Base-by-base conservation (phyloP, 2,888 invertebrate species). In the Saturnia pavonia region DNA sequence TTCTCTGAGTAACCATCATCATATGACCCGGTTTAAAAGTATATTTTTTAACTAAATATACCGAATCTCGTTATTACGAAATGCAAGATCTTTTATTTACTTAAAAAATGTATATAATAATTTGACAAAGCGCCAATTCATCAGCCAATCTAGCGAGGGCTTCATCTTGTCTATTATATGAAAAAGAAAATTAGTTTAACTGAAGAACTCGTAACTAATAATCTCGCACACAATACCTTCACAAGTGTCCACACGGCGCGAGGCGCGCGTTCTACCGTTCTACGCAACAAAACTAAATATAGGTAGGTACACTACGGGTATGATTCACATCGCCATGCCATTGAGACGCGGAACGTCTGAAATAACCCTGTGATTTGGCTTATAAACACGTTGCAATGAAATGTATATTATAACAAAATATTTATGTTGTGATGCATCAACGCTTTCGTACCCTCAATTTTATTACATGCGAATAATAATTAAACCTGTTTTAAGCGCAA, bases 311-410 rank as follows among this genome's bases (percentile, higher is more conserved):
- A 78, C 77, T 73, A 73, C 66, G 54, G 40, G 48, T 79, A 78
- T 90, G 90, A 90, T 78, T 90, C 90, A 90, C 78, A 22, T 81
- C 80, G 82, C 85, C 86, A 88, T 88, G 82, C 85, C 86, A 88
- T 88, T 88, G 88, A 89, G 88, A 85, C 83, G 85, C 84, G 85
- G 85, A 84, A 84, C 83, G 76, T 78, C 82, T 70, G 75, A 85
- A 88, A 89, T 88, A 88, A 78, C 82, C 74, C 74, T 76, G 74
- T 76, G 79, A 82, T 82, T 83, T 83, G 82, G 82, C 84, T 80
- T 85, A 82, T 67, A 42, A 67, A 67, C 51, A 67, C 66, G 43
- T 51, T 42, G 54, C 54, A 66, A 67, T 70, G 51, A 22, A 67
- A 67, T 67, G 16, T 67, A 19, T 42, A 54, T 70, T 54, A 25